Percentiles rank a stretch among this genome's conserved stretches.
phyloP scores from a whole-genome alignment of 2,113 vertebrate species.

The Pelusios castaneus region DNA sequence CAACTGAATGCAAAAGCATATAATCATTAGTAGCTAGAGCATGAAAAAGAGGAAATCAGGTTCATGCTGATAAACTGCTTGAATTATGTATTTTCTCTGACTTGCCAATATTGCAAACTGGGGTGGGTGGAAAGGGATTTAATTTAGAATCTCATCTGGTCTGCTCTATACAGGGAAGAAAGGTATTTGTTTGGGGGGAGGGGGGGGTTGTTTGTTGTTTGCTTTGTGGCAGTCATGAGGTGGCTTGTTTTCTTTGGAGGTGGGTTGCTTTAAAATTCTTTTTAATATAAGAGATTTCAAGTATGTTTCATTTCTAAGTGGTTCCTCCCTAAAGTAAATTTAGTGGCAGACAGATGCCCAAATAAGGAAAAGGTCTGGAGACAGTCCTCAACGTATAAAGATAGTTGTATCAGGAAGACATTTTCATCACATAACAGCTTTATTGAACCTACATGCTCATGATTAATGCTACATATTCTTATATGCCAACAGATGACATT shows the following conservation, averaged over 20 bases:
- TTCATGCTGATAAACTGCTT: conserved; percentile 15
- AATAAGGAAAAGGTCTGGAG: neutral
- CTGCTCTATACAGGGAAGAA: neutral
- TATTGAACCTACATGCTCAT: neutral
- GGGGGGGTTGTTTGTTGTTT: neutral
- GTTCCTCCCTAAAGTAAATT: neutral
- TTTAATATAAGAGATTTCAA: neutral
- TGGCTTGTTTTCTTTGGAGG: neutral
- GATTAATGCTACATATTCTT: neutral
- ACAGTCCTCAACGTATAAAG: neutral
- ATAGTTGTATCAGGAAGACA: neutral
- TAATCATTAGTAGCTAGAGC: conserved; percentile 13
- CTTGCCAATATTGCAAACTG: neutral
- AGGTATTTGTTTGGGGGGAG: neutral
- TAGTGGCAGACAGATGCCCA: neutral
- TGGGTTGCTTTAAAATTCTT: conserved; percentile 28
- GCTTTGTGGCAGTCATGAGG: neutral
- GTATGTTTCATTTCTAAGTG: conserved; percentile 14
- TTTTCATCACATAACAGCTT: neutral
- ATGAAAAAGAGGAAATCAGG: neutral
- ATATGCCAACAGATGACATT: neutral
- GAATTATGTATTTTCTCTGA: conserved; percentile 16
- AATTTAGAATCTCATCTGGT: conserved; percentile 23
- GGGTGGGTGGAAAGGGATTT: conserved; percentile 31
- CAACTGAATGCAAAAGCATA: neutral